Evolutionary conservation across 2,888 invertebrate genomes (phyloP).

Genomic region (Pollenia angustigena): DNA sequence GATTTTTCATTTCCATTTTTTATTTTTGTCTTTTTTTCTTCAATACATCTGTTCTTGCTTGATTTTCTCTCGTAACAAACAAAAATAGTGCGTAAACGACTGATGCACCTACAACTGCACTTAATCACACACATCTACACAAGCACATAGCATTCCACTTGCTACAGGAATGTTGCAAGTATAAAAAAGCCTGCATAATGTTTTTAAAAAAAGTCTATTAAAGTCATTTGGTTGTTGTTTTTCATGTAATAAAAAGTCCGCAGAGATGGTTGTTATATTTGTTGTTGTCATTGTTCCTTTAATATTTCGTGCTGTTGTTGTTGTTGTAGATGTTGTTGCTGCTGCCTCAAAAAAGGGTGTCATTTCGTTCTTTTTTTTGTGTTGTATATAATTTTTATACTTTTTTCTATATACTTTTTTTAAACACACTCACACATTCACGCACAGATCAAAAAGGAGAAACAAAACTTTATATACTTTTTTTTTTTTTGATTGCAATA

Average conservation of each 20-base stretch:
- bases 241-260: slow-evolving; percentile 34
- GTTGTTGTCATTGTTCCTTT: slow-evolving; percentile 55
- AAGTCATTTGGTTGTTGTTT: slow-evolving; percentile 44
- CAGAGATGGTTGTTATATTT: slow-evolving; percentile 48
- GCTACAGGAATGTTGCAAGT: slow-evolving; percentile 49
- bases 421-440: not conserved
- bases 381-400: slow-evolving; percentile 54
- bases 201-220: slow-evolving; percentile 10
- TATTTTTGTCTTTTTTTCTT: slow-evolving; percentile 62
- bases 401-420: slow-evolving; percentile 61
- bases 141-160: slow-evolving; percentile 7
- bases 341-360: slow-evolving; percentile 66
- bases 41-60: slow-evolving; percentile 64
- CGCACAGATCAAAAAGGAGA: slow-evolving; percentile 59
- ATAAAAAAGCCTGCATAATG: slow-evolving; percentile 25
- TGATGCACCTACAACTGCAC: slow-evolving; percentile 62
- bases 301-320: slow-evolving; percentile 23
- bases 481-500: slow-evolving; percentile 49
- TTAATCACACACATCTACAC: slow-evolving; percentile 7
- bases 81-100: slow-evolving; percentile 71
- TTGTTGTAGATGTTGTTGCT: slow-evolving; percentile 55
- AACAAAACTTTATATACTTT: slow-evolving; percentile 62
- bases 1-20: slow-evolving; percentile 11
- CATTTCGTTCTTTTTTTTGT: slow-evolving; percentile 58
- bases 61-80: slow-evolving; percentile 62